Evolutionary conservation across 2,113 vertebrate species (phyloP).

Genomic region (Lepisosteus osseus): DNA sequence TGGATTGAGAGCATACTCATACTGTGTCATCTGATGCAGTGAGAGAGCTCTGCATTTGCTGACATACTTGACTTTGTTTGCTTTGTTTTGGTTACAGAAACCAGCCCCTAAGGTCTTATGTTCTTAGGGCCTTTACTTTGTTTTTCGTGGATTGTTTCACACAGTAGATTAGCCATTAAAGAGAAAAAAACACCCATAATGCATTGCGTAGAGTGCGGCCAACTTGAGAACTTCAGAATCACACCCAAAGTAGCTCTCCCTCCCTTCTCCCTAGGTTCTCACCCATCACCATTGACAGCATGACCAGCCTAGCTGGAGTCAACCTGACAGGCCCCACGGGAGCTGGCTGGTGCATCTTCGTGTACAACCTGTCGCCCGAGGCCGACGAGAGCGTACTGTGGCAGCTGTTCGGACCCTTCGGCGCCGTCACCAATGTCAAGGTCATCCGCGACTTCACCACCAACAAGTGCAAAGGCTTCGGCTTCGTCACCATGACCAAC

Average conservation of each 20-base stretch:
- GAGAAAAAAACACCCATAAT: too few species aligned
- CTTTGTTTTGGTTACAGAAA: too few species aligned
- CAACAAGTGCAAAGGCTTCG: conserved; percentile 97
- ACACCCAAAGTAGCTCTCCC: conserved; percentile 88
- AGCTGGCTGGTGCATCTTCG: conserved; percentile 94
- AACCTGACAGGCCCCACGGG: conserved; percentile 77
- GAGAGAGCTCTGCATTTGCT: too few species aligned
- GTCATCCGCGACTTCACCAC: conserved; percentile 95
- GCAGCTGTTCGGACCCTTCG: conserved; percentile 97
- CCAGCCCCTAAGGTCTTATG: too few species aligned
- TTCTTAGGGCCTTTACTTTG: too few species aligned
- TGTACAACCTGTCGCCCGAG: conserved; percentile 94
- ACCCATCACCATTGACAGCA: conserved; percentile 86
- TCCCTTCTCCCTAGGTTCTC: conserved; percentile 87
- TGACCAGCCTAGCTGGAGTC: conserved; percentile 83
- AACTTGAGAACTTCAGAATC: conserved; percentile 70
- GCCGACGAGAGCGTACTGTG: conserved; percentile 94
- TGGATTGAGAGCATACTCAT: too few species aligned
- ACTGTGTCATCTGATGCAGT: too few species aligned
- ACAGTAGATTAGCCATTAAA: too few species aligned
- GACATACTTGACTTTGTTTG: too few species aligned
- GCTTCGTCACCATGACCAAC: conserved; percentile 98
- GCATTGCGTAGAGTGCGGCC: conserved; percentile 34
- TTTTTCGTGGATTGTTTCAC: too few species aligned
- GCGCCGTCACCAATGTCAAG: conserved; percentile 94